Evolutionary conservation across 1,140 invertebrate genomes (phyloP), one percentile per base, ranked within the genome.

Genomic region (Phthorimaea operculella): DNA sequence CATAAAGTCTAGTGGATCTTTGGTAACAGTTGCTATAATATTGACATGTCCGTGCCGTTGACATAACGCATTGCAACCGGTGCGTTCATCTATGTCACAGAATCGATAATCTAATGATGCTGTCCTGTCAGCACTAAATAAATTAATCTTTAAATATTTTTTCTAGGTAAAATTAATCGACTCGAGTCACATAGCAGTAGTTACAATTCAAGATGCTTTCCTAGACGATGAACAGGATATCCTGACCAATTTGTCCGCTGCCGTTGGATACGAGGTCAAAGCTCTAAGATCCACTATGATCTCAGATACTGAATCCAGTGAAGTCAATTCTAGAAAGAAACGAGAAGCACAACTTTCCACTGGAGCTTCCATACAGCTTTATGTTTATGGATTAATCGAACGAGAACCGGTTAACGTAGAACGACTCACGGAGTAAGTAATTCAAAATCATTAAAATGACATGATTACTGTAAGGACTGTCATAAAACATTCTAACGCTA

Each of bases 81-180:
- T 16, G 44, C 44, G 36, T 39, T 39, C 36, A 39, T 9, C 36
- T 39, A 39, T 39, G 21, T 28, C 21, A 28, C 21, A 28, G 21
- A 28, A 28, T 28, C 6, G 6, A 4, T 28, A 28, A 28, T 28
- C 21, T 28, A 4, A 28, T 28, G 6, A 28, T 28, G 2, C 6
- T 28, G 21, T 28, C 36, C 36, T 39, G 10, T 12, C n/a, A 39
- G 3, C 36, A 39, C 36, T 39, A 10, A 4, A 39, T 3, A 39
- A n/a, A 39, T 4, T 14, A 50, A 50, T 18, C 4, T 39, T 39
- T 5, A 15, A 36, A 52, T 5, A 34, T 5, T 36, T 52, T 53
- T 81, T 72, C 11, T 63, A 84, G 81, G 72, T 82, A 11, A 75
- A 72, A 68, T 58, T 82, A 57, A 53, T 84, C 39, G 57, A 75